Evolutionary conservation across 2,797 vertebrate species (phyloP).

Genomic region (Lagodon rhomboides): DNA sequence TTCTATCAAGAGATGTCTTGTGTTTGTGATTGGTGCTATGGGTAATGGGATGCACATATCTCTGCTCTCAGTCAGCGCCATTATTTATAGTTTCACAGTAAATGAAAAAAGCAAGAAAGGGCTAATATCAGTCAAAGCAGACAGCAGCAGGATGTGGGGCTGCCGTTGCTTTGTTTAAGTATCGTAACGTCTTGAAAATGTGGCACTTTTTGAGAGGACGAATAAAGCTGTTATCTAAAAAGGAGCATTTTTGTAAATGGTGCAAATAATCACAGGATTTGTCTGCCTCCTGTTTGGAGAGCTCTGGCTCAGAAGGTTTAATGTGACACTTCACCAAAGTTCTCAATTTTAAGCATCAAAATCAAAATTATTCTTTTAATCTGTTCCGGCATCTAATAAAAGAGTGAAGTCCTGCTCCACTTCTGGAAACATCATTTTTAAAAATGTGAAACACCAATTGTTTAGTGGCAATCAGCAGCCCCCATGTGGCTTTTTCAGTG

Average conservation of each 20-base stretch:
- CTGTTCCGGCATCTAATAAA: background rate
- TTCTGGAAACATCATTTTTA: background rate
- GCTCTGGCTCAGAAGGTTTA: background rate
- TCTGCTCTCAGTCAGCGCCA: slow-evolving; percentile 32
- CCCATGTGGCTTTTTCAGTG: background rate
- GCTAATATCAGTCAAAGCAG: slow-evolving; percentile 41
- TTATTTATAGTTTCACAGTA: slow-evolving; percentile 65
- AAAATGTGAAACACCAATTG: background rate
- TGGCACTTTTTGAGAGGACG: background rate
- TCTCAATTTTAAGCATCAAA: background rate
- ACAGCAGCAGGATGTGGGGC: slow-evolving; percentile 22
- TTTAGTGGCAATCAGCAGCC: background rate
- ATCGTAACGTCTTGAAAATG: slow-evolving; percentile 3
- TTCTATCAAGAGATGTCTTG: slow-evolving; percentile 55
- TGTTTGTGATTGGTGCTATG: slow-evolving; percentile 57
- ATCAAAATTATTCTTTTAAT: background rate
- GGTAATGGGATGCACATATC: slow-evolving; percentile 65
- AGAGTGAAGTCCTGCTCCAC: background rate
- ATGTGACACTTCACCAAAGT: background rate
- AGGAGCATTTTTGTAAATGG: slow-evolving; percentile 7
- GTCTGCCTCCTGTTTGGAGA: slow-evolving; percentile 4
- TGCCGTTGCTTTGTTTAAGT: background rate
- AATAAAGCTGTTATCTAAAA: background rate
- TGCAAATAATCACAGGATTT: background rate
- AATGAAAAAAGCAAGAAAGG: slow-evolving; percentile 49